Evolutionary conservation across 2,113 vertebrate genomes (phyloP).

Genomic region (Melanostigma gelatinosum): DNA sequence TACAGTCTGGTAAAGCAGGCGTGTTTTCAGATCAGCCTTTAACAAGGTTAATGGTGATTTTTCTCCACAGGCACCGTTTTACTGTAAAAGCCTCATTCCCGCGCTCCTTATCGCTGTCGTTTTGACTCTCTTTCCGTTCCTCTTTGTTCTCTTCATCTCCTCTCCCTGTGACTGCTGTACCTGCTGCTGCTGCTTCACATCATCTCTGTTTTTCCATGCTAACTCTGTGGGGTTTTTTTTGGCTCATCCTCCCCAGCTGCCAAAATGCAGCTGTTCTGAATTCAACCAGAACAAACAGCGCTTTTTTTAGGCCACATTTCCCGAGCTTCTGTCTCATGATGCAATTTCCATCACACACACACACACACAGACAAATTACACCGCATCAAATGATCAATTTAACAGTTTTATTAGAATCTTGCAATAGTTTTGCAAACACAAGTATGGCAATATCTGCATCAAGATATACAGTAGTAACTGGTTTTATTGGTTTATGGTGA

Average conservation of each 20-base stretch:
- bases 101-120: slow-evolving; percentile 40
- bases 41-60: slow-evolving; percentile 80
- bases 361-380: slow-evolving; percentile 12
- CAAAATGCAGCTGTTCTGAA: slow-evolving; percentile 66
- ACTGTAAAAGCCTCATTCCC: slow-evolving; percentile 59
- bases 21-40: slow-evolving; percentile 74
- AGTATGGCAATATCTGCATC: slow-evolving; percentile 84
- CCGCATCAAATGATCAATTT: slow-evolving; percentile 55
- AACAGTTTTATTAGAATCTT: slow-evolving; percentile 85
- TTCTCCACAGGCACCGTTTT: slow-evolving; percentile 66
- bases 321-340: slow-evolving; percentile 25
- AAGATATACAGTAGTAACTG: slow-evolving; percentile 82
- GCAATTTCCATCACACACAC: slow-evolving; percentile 12
- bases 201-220: slow-evolving; percentile 45
- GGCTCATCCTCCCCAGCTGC: slow-evolving; percentile 51
- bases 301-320: slow-evolving; percentile 42
- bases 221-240: slow-evolving; percentile 24
- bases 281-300: slow-evolving; percentile 56
- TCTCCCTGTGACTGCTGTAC: slow-evolving; percentile 32
- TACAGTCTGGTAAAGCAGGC: slow-evolving; percentile 76
- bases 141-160: slow-evolving; percentile 37
- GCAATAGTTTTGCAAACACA: slow-evolving; percentile 84
- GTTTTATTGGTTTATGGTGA: slow-evolving; percentile 72
- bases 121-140: slow-evolving; percentile 21
- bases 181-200: slow-evolving; percentile 56